Percentiles rank a stretch among this genome's conserved stretches.
Conservation (phyloP, 2,797 vertebrate species). For the Acrossocheilus fasciatus region DNA sequence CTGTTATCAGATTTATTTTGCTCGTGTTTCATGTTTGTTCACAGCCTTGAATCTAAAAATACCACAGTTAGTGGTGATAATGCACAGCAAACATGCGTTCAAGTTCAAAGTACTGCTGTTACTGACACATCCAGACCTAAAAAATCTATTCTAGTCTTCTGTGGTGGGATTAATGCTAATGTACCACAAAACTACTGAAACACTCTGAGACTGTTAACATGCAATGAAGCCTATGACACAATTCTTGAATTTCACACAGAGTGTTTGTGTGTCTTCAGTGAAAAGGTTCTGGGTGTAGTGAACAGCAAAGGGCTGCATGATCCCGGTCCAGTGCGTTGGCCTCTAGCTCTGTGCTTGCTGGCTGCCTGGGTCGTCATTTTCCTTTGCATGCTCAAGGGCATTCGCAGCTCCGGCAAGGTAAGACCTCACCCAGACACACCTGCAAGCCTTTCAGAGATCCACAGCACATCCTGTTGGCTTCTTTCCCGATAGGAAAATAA, state of each 20-base stretch:
- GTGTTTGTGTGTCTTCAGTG: constrained; percentile 65
- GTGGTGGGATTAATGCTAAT: not conserved
- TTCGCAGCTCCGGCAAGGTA: constrained; percentile 88
- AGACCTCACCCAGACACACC: constrained; percentile 38
- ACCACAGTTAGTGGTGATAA: not conserved
- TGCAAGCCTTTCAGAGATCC: not conserved
- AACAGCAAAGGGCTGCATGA: constrained; percentile 81
- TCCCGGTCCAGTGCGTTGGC: constrained; percentile 83
- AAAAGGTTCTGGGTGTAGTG: constrained; percentile 80
- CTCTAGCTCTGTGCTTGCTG: constrained; percentile 82
- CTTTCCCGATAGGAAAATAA: not conserved
- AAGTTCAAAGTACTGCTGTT: not conserved
- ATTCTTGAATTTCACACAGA: not conserved
- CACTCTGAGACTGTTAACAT: not conserved
- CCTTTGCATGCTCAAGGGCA: constrained; percentile 85
- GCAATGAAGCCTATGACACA: not conserved
- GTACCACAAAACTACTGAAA: not conserved
- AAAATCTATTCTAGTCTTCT: not conserved
- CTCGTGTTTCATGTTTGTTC: constrained; percentile 6
- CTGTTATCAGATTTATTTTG: not conserved
- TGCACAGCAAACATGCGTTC: not conserved
- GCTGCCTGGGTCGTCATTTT: constrained; percentile 86
- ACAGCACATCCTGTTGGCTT: not conserved
- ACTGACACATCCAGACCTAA: not conserved
- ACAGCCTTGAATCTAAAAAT: constrained; percentile 11